Conservation (phyloP, 2,113 vertebrate species). For the Entomyzon cyanotis region DNA sequence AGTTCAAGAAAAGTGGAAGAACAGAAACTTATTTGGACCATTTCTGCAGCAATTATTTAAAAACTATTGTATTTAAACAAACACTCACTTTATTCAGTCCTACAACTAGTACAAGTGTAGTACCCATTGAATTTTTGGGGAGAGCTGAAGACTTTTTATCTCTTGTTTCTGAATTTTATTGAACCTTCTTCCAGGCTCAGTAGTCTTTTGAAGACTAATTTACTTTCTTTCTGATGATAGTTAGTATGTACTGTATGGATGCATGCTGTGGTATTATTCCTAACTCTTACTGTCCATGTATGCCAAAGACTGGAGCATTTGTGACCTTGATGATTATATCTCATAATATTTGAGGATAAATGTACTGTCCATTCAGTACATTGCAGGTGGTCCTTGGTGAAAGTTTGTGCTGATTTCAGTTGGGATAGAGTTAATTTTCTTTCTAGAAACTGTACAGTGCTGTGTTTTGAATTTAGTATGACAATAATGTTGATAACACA, state of each 20-base stretch:
- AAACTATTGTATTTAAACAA: not conserved
- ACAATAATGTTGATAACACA: not conserved
- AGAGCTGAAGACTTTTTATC: not conserved
- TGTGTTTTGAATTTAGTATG: not conserved
- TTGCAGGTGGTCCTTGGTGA: not conserved
- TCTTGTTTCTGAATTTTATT: not conserved
- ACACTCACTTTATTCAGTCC: not conserved
- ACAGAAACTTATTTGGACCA: not conserved
- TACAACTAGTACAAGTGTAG: not conserved
- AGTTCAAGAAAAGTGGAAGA: not conserved
- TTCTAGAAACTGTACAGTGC: not conserved
- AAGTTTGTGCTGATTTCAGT: not conserved
- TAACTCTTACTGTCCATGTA: not conserved
- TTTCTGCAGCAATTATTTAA: not conserved
- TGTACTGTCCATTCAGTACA: not conserved
- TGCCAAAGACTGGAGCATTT: not conserved
- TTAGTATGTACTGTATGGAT: not conserved
- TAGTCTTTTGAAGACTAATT: not conserved
- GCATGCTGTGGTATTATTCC: not conserved
- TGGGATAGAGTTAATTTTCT: not conserved
- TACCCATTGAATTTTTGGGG: not conserved
- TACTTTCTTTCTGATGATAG: not conserved
- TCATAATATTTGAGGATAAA: not conserved
- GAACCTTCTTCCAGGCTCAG: not conserved
- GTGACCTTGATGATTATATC: not conserved